Conservation (phyloP, 1,140 invertebrate species). For the Pinna nobilis region DNA sequence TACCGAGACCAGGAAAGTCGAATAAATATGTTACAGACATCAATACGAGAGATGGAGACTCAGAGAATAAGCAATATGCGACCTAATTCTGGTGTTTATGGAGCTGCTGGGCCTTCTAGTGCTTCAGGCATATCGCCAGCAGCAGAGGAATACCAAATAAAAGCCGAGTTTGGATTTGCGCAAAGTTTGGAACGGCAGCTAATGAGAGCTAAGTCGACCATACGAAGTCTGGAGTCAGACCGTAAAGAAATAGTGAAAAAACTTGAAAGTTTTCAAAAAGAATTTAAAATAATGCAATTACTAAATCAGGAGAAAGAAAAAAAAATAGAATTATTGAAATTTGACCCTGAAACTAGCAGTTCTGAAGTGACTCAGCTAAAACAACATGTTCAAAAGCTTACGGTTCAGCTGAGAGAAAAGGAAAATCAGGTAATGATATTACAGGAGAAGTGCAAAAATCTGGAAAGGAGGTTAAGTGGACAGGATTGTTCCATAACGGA, state of each 20-base stretch:
- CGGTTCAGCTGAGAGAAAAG: neutral
- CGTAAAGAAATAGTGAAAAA: slow-evolving; percentile 26
- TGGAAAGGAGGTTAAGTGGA: neutral
- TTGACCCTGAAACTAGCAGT: neutral
- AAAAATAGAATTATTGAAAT: neutral
- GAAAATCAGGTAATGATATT: neutral
- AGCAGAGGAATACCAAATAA: neutral
- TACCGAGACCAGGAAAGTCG: slow-evolving; percentile 22
- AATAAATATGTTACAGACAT: slow-evolving; percentile 13
- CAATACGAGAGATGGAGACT: slow-evolving; percentile 28
- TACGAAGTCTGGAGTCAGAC: slow-evolving; percentile 10
- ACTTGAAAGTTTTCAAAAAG: slow-evolving; percentile 21
- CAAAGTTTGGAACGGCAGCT: slow-evolving; percentile 18
- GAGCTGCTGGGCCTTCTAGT: slow-evolving; percentile 15
- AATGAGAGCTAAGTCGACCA: slow-evolving; percentile 1
- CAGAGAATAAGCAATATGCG: neutral
- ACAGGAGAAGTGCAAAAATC: neutral
- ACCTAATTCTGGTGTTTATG: slow-evolving; percentile 22
- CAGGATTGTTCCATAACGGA: neutral
- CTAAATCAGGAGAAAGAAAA: neutral
- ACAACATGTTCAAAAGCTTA: neutral
- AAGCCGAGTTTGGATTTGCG: slow-evolving; percentile 12
- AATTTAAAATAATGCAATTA: neutral
- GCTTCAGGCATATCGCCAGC: neutral
- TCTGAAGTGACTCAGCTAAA: neutral